Base-by-base conservation (phyloP, 92 coral and sea anemone species). In the Epizoanthus scotinus region DNA sequence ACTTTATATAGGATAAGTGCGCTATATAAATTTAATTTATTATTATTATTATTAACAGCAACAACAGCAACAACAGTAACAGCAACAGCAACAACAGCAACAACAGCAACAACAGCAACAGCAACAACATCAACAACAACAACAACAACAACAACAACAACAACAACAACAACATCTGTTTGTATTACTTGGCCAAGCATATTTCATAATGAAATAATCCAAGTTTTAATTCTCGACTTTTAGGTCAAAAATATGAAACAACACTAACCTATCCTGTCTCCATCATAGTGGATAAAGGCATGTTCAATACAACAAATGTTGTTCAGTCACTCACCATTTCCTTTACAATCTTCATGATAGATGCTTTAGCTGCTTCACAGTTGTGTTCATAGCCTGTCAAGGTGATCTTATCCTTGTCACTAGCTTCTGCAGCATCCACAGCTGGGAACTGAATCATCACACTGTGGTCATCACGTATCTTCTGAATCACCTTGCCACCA, bases 301-400 rank as follows among this genome's bases (percentile, higher is more conserved):
- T 27, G 6, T 61, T 9, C 2, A 61, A 61, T 21, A 61, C 6
- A 61, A 8, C 3, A 34, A 34, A 34, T 0, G 40, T 34, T 6
- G 2, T 2, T 25, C 34, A 34, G 3, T 67, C 24, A 19, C 99
- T 72, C 66, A 96, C 99, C 94, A 96, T 83, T 59, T 96, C 99
- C 53, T 84, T 86, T 10, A 96, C 99, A 20, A 96, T 89, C 84
- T 77, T 88, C 65, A 77, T 63, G 79, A 96, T 96, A 62, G 97
- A 92, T 21, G 90, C 94, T 54, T 85, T 90, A 64, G 99, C 99
- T 17, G 93, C 97, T 59, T 93, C 91, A 34, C 99, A 96, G 84
- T 89, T 96, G 77, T 90, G 90, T 65, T 96, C 98, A 29, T 96
- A 96, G 25, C 99, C 99, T 3, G 98, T 96, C 90, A 96, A 72